These are phyloP conservation scores for Gorsachius magnificus DNA, from an alignment of 2,797 vertebrate species.

Conservation along the genomic window DNA sequence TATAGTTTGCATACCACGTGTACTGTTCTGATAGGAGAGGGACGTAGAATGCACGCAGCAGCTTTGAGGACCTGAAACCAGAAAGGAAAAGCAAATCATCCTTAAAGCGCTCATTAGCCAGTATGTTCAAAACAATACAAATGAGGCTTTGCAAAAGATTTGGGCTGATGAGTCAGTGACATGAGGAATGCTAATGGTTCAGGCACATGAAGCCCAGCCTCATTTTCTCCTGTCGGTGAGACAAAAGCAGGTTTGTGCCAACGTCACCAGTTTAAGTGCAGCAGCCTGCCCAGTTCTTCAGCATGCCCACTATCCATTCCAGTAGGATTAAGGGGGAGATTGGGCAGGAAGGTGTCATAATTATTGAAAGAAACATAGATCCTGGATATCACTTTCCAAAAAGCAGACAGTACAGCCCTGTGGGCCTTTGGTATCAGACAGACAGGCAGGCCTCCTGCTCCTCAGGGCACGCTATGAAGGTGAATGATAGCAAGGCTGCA, in stretches of 20 bases:
- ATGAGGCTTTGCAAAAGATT: background rate
- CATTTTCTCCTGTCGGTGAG: rapidly evolving
- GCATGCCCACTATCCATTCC: background rate
- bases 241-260: background rate
- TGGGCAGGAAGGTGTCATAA: background rate
- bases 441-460: background rate
- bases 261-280: background rate
- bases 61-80: slow-evolving; percentile 85
- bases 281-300: background rate
- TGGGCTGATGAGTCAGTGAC: background rate
- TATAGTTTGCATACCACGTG: slow-evolving; percentile 88
- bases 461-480: background rate
- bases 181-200: background rate
- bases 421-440: background rate
- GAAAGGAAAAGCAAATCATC: background rate
- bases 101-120: background rate
- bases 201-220: background rate
- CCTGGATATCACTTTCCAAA: background rate
- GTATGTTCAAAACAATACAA: background rate
- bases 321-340: background rate
- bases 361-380: background rate
- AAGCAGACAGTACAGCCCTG: background rate
- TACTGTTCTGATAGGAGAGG: slow-evolving; percentile 91
- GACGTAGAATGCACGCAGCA: slow-evolving; percentile 91
- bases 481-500: background rate